Evolutionary conservation across 2,113 vertebrate genomes (phyloP).

Genomic region (Lucifuga dentata): DNA sequence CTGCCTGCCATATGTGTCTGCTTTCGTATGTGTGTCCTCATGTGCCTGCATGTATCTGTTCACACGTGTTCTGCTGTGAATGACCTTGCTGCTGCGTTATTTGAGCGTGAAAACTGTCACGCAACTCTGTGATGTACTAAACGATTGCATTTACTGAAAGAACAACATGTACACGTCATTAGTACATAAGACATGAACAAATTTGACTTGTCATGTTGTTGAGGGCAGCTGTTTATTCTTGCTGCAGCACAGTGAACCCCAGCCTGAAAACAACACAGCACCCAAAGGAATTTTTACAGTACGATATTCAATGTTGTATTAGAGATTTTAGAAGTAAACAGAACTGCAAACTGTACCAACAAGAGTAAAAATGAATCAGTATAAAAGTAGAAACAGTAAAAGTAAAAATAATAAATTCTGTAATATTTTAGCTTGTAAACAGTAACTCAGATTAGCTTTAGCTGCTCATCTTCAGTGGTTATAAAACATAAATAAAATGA

Average conservation of each 20-base stretch:
- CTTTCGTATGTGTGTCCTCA: constrained; percentile 17
- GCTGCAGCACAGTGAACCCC: constrained; percentile 33
- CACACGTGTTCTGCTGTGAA: constrained; percentile 11
- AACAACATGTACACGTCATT: constrained; percentile 11
- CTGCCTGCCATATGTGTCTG: constrained; percentile 12
- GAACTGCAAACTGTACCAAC: no score
- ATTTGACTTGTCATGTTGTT: constrained; percentile 27
- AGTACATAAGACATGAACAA: constrained; percentile 21
- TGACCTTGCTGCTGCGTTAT: constrained; percentile 7
- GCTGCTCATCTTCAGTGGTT: no score
- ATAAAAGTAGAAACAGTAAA: no score
- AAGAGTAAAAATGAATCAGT: no score
- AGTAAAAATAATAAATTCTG: no score
- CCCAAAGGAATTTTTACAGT: no score
- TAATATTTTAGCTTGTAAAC: no score
- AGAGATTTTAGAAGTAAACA: no score
- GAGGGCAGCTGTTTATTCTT: constrained; percentile 55
- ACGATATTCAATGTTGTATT: no score
- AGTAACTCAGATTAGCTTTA: no score
- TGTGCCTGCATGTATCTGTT: constrained; percentile 18
- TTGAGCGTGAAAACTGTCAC: constrained; percentile 27
- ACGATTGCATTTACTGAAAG: constrained; percentile 29
- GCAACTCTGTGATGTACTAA: constrained; percentile 17
- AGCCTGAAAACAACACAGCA: no score
- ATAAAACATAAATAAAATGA: no score